Conservation (phyloP, 2,888 invertebrate genomes). For the Synergus laeviventris region DNA sequence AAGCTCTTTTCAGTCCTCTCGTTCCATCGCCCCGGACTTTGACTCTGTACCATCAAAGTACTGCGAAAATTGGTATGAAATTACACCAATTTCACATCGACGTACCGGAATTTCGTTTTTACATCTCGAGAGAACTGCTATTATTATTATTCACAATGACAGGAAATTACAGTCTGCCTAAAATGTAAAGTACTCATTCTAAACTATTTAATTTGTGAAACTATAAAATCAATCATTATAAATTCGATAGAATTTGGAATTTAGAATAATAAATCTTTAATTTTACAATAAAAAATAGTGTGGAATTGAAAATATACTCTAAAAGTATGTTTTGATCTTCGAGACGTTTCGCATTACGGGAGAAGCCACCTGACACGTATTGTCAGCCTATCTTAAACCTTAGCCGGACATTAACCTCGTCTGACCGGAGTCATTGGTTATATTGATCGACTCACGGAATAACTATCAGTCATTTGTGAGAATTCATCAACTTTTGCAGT, state of each 20-base stretch:
- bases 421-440: slow-evolving; percentile 28
- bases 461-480: slow-evolving; percentile 28
- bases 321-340: slow-evolving; percentile 1
- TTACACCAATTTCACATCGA: slow-evolving; percentile 51
- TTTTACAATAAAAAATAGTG: neutral
- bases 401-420: slow-evolving; percentile 30
- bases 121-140: neutral
- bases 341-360: neutral
- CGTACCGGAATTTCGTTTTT: slow-evolving; percentile 22
- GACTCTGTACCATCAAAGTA: slow-evolving; percentile 54
- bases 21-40: slow-evolving; percentile 56
- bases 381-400: slow-evolving; percentile 32
- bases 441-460: slow-evolving; percentile 30
- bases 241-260: too few relatives aligned
- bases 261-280: too few relatives aligned
- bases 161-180: neutral
- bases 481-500: slow-evolving; percentile 1
- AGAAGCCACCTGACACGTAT: slow-evolving; percentile 32
- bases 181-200: too few relatives aligned
- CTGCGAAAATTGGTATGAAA: slow-evolving; percentile 52
- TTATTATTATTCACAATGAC: neutral
- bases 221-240: too few relatives aligned
- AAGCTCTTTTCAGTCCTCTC: slow-evolving; percentile 55
- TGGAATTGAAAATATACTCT: neutral
- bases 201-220: too few relatives aligned